phyloP scores from a whole-genome alignment of 2,797 vertebrate genomes.

The Cyprinella venusta region DNA sequence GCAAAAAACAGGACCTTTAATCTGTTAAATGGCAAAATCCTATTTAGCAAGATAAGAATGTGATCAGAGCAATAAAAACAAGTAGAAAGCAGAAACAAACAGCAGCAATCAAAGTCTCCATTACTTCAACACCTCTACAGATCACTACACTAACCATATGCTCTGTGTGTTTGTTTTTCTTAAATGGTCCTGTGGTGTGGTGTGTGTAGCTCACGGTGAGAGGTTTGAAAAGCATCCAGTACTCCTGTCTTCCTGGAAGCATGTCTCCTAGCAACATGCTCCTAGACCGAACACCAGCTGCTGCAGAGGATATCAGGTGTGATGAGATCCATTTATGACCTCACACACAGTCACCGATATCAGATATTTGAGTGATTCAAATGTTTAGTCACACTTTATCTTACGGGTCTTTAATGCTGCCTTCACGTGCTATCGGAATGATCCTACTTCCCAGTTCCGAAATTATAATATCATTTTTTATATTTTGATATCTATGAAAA shows the following conservation, averaged over 20 bases:
- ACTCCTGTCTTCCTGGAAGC: constrained; percentile 23
- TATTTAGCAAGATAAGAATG: not conserved
- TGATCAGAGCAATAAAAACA: constrained; percentile 1
- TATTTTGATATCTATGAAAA: no score
- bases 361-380: constrained; percentile 12
- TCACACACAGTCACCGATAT: constrained; percentile 20
- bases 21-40: not conserved
- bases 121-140: constrained; percentile 48
- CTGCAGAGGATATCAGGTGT: constrained; percentile 39
- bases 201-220: constrained; percentile 28
- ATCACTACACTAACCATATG: constrained; percentile 53
- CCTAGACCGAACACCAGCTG: constrained; percentile 20
- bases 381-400: constrained; percentile 6
- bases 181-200: constrained; percentile 42
- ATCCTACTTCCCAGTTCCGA: not conserved
- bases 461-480: not conserved
- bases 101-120: constrained; percentile 35
- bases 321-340: constrained; percentile 31
- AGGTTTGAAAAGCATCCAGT: constrained; percentile 29
- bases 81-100: constrained; percentile 21
- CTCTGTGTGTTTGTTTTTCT: constrained; percentile 45
- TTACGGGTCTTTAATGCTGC: constrained; percentile 4
- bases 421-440: not conserved
- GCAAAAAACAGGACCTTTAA: not conserved
- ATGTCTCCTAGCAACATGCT: constrained; percentile 39